A percentile compares a stretch with the other conserved stretches of the same genome.
Conservation (phyloP, 2,888 invertebrate species). For the Meteorus colon region DNA sequence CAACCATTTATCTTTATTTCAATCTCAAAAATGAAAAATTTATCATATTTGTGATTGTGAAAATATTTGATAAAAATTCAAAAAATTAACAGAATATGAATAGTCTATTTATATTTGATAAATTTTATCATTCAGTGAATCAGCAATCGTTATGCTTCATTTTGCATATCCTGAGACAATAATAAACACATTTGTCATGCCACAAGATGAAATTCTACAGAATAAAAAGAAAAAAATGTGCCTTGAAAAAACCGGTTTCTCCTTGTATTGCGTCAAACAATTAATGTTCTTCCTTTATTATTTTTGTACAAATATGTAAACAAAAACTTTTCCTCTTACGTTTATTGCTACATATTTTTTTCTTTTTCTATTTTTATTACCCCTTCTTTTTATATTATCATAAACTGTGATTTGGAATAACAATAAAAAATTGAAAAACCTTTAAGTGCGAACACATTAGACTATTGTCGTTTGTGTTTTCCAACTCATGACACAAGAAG, state of each 20-base stretch:
- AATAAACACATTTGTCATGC: background rate
- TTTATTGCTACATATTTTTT: background rate
- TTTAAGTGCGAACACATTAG: no score
- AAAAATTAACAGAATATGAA: no score
- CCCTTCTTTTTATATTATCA: background rate
- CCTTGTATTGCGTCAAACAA: background rate
- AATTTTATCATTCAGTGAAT: background rate
- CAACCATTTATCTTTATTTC: no score
- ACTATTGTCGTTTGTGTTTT: no score
- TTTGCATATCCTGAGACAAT: background rate
- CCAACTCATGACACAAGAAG: background rate
- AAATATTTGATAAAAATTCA: no score
- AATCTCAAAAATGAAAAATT: no score
- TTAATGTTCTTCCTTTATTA: conserved; percentile 1
- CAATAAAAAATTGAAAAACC: background rate
- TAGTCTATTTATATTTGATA: background rate
- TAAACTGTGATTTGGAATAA: background rate
- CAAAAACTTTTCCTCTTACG: background rate
- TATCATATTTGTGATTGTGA: no score
- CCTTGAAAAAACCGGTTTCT: background rate
- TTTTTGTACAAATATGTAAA: background rate
- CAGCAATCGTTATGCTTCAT: background rate
- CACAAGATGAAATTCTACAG: background rate
- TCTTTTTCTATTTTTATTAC: no score
- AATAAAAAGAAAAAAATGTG: background rate